Evolutionary conservation across 2,888 invertebrate species (phyloP).

Genomic region (Gastracanthus pulcherrimus): DNA sequence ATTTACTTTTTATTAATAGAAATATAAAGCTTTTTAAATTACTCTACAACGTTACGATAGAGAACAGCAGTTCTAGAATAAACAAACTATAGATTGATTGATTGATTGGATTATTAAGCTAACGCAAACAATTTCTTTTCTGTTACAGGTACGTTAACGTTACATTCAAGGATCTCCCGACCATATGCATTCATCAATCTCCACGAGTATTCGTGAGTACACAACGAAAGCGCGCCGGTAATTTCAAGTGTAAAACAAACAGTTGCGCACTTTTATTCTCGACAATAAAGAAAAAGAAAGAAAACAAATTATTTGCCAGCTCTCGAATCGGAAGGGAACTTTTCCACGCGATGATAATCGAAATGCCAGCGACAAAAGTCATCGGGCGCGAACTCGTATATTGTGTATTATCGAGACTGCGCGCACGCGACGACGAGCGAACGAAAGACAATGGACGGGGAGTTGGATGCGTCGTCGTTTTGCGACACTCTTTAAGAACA

Average conservation of each 20-base stretch:
- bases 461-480: conserved; percentile 11
- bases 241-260: not conserved
- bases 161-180: not conserved
- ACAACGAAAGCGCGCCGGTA: not conserved
- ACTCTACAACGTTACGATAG: too few species aligned
- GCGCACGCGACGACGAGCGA: too few species aligned
- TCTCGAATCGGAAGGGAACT: not conserved
- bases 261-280: not conserved
- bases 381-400: not conserved
- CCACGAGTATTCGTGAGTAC: conserved; percentile 17
- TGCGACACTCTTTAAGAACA: conserved; percentile 16
- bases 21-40: too few species aligned
- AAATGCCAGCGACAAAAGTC: conserved; percentile 26
- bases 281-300: not conserved
- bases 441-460: conserved; percentile 31
- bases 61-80: too few species aligned
- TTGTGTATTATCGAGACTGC: too few species aligned
- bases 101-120: not conserved
- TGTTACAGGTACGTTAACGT: conserved; percentile 29
- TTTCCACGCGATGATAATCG: not conserved
- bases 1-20: too few species aligned
- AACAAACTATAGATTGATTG: too few species aligned
- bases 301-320: not conserved
- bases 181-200: not conserved
- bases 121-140: conserved; percentile 9